Evolutionary conservation across 2,113 vertebrate genomes (phyloP).

Genomic region (Acrocephalus arundinaceus): DNA sequence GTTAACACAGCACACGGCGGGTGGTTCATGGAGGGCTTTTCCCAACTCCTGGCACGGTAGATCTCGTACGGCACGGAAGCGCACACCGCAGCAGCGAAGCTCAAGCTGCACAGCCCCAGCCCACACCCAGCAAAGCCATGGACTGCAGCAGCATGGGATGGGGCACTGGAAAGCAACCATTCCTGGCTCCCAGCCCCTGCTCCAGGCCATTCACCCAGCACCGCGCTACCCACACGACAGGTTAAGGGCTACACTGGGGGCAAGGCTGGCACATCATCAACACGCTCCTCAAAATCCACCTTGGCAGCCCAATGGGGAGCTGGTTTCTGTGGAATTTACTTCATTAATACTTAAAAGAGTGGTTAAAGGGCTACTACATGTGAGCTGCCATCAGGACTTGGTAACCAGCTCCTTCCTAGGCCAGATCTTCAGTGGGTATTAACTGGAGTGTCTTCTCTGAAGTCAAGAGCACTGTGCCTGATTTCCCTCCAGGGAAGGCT

Average conservation of each 20-base stretch:
- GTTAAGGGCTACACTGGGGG: neutral
- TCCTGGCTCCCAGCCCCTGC: neutral
- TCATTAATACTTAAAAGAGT: neutral
- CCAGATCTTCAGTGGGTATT: neutral
- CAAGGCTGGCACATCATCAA: neutral
- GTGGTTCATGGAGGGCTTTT: neutral
- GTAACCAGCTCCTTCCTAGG: neutral
- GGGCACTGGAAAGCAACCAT: neutral
- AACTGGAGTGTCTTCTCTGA: neutral
- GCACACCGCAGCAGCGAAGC: neutral
- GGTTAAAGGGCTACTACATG: neutral
- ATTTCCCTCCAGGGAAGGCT: neutral
- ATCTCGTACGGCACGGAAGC: fast-evolving
- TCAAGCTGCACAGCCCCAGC: neutral
- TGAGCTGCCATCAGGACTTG: neutral
- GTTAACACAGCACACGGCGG: fast-evolving
- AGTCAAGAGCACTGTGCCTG: fast-evolving
- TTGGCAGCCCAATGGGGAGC: neutral
- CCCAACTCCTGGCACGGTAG: fast-evolving
- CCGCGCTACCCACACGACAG: neutral
- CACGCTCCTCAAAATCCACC: neutral
- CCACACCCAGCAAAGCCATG: neutral
- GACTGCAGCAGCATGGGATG: fast-evolving
- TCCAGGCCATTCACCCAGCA: neutral
- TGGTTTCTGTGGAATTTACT: neutral